Evolutionary conservation across 2,113 vertebrate genomes (phyloP), one percentile per base, ranked within the genome.

Genomic region (Otolemur garnettii): DNA sequence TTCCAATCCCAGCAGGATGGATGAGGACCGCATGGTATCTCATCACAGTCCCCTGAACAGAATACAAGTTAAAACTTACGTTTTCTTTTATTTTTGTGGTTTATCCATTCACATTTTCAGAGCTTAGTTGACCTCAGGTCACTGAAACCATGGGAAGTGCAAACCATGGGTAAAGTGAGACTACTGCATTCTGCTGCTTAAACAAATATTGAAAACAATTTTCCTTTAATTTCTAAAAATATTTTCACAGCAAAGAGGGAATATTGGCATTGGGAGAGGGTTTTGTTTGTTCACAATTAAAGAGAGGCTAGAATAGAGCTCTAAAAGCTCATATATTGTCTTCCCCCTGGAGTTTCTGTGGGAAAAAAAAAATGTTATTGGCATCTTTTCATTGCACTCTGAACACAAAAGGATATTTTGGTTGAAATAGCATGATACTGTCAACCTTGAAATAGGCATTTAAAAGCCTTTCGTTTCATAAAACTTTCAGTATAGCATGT

Each of bases 401-500:
- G 10, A 90, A 78, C 35, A 92, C 72, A 95, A 79, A 95, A 93
- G 80, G 13, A 79, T 69, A 85, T 81, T 97, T 91, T 92, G 24
- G 50, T 78, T 84, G 74, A 82, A 95, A 94, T 81, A 92, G 42
- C 60, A 81, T 90, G 79, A 97, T 60, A 96, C 19, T 69, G 18
- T 95, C 78, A 88, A 90, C 92, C 91, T 96, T 96, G 85, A 97
- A 96, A 96, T 18, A 88, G 57, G 10, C 82, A 90, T 77, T 92
- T 87, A 77, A 94, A 97, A 89, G 62, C 66, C 59, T 92, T 92
- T 88, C 28, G 78, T 96, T 94, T 96, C 69, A 92, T 78, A 86
- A 62, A 91, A 22, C 72, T 95, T 95, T 97, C 53, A 75, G 50
- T 69, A 30, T 91, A 85, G n/a, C 85, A 94, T 88, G 59, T 14